Evolutionary conservation across 2,113 vertebrate species (phyloP), one percentile per base, ranked within the genome.

Genomic region (Chloropsis hardwickii): DNA sequence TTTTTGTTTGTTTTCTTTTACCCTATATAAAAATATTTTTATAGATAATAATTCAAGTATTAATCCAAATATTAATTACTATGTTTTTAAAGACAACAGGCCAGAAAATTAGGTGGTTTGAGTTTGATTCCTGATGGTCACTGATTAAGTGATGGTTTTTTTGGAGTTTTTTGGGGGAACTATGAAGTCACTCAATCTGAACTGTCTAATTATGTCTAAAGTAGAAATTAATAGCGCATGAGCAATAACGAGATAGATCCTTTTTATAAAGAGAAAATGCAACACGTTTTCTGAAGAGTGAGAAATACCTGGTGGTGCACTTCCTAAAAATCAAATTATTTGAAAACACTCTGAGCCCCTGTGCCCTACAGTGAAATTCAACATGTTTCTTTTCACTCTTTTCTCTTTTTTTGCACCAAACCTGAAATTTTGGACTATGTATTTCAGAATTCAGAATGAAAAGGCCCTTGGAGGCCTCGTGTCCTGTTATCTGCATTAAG

Each of bases 301-400:
- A 76, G n/a, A 45, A 78, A 31, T 20, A 51, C 25, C 22, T 28
- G 27, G 9, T 51, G 29, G 31, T 15, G 44, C 10, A 21, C 12
- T 64, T 48, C 35, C 73, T 89, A 64, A 87, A 91, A 78, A 39
- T 23, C 28, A n/a, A 6, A 8, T 14, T n/a, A 3, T 77, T 57
- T 64, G 29, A 39, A 45, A 85, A 44, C 16, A 4, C 37, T 70
- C 4, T 0, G 0, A 37, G 57, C 3, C 44, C 12, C 23, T 12
- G 6, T 13, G 31, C 23, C 23, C 0, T 14, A 5, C 22, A 33
- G 35, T 14, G 23, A 39, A 50, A 54, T 56, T 8, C 6, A 5
- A 2, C 6, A 0, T 1, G 2, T 8, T 57, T 2, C 39, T 60
- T 54, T 31, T 29, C 12, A 21, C 7, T n/a, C 8, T 15, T 37